Evolutionary conservation across 30 jellyfish, hydroid and myxozoan genomes (phyloP).

Genomic region (Morbakka virulenta): DNA sequence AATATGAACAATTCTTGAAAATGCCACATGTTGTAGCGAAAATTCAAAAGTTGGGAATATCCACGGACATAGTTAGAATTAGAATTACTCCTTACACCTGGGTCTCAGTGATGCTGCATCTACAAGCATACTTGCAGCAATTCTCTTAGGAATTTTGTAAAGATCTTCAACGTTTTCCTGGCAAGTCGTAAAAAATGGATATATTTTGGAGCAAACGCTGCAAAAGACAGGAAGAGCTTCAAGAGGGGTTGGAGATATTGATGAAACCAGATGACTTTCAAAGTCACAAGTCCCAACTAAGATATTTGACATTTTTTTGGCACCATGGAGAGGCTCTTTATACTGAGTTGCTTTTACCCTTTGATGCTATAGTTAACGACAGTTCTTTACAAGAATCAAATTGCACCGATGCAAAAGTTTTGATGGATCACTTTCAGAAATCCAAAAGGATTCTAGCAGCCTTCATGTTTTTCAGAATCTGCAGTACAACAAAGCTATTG

Average conservation of each 20-base stretch:
- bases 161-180: conserved; percentile 3
- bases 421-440: neutral
- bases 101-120: conserved; percentile 31
- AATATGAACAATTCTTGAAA: too few relatives aligned
- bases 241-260: conserved; percentile 27
- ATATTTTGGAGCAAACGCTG: conserved; percentile 31
- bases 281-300: conserved; percentile 29
- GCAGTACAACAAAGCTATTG: conserved; percentile 9
- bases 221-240: conserved; percentile 19
- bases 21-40: conserved; percentile 37
- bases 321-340: too few relatives aligned
- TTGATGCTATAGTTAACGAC: too few relatives aligned
- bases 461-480: conserved; percentile 16
- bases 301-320: too few relatives aligned
- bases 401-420: conserved; percentile 21
- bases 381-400: conserved; percentile 15
- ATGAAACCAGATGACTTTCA: conserved; percentile 43
- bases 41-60: conserved; percentile 30
- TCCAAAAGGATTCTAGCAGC: conserved; percentile 8
- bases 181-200: conserved; percentile 39
- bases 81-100: conserved; percentile 32
- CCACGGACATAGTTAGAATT: conserved; percentile 38
- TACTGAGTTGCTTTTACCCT: too few relatives aligned
- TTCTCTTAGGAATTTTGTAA: conserved; percentile 13
- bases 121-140: conserved; percentile 33